Conservation (phyloP, 2,888 invertebrate species). For the Ecdyonurus torrentis region DNA sequence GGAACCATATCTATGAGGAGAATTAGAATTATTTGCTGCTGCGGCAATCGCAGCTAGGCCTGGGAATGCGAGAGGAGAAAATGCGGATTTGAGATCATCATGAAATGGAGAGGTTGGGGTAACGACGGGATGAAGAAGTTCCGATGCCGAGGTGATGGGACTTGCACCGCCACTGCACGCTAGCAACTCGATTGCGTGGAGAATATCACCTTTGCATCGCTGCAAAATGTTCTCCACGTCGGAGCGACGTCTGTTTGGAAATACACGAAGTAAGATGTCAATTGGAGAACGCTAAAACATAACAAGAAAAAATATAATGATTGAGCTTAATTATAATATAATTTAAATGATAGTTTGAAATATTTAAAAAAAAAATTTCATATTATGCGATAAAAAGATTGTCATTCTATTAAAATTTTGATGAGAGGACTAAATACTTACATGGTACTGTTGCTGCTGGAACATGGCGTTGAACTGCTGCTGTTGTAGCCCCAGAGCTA, state of each 20-base stretch:
- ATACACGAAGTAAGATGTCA: slow-evolving; percentile 75
- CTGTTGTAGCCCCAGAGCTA: background rate
- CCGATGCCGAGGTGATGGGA: background rate
- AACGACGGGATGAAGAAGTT: slow-evolving; percentile 5
- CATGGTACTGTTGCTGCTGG: slow-evolving; percentile 1
- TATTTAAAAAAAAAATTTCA: no score
- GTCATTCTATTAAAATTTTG: no score
- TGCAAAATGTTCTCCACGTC: slow-evolving; percentile 75
- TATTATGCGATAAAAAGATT: no score
- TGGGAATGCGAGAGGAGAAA: slow-evolving; percentile 42
- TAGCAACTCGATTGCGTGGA: slow-evolving; percentile 86
- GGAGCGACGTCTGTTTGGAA: slow-evolving; percentile 68
- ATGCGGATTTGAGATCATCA: slow-evolving; percentile 51
- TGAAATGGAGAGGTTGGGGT: slow-evolving; percentile 19
- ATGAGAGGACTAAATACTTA: no score
- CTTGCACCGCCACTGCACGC: slow-evolving; percentile 39
- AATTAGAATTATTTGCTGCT: slow-evolving; percentile 15
- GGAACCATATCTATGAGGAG: slow-evolving; percentile 33
- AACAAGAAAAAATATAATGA: no score
- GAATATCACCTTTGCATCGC: slow-evolving; percentile 72
- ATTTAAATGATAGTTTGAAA: no score
- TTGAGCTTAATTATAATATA: no score
- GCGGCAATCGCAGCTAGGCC: slow-evolving; percentile 23
- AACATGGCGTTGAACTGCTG: background rate
- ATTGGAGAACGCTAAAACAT: slow-evolving; percentile 49